phyloP scores from a whole-genome alignment of 2,888 invertebrate species.

The Dendrolimus pini region DNA sequence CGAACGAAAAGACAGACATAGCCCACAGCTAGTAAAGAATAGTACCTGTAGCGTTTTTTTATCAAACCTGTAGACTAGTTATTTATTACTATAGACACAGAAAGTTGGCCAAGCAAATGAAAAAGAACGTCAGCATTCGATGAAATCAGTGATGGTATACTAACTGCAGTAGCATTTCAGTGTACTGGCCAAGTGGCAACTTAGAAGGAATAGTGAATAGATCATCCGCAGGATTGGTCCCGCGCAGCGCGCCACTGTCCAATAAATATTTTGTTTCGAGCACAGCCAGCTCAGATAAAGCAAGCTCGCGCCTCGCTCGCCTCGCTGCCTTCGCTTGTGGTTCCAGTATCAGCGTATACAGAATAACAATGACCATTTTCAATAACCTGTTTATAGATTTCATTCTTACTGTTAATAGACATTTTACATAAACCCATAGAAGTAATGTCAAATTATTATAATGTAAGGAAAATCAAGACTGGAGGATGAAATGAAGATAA shows the following conservation, averaged over 20 bases:
- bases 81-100: not conserved
- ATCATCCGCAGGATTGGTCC: constrained; percentile 63
- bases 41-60: too few species aligned
- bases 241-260: constrained; percentile 56
- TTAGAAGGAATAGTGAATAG: constrained; percentile 48
- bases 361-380: not conserved
- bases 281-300: constrained; percentile 74
- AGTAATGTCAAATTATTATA: too few species aligned
- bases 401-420: too few species aligned
- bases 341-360: constrained; percentile 25
- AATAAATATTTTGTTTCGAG: constrained; percentile 77
- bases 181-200: constrained; percentile 21
- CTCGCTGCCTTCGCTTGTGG: constrained; percentile 42
- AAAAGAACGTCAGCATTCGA: not conserved
- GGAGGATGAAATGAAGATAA: too few species aligned
- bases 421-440: too few species aligned
- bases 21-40: too few species aligned
- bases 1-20: too few species aligned
- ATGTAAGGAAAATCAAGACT: too few species aligned
- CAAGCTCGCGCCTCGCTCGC: constrained; percentile 72
- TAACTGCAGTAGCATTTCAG: constrained; percentile 15
- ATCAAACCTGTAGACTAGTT: too few species aligned
- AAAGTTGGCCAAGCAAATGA: not conserved
- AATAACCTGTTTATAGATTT: too few species aligned
- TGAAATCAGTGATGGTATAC: not conserved